A percentile compares a stretch with the other conserved stretches of the same genome.
Evolutionary conservation across 2,888 invertebrate genomes (phyloP).

Genomic region (Aquatica leii): DNA sequence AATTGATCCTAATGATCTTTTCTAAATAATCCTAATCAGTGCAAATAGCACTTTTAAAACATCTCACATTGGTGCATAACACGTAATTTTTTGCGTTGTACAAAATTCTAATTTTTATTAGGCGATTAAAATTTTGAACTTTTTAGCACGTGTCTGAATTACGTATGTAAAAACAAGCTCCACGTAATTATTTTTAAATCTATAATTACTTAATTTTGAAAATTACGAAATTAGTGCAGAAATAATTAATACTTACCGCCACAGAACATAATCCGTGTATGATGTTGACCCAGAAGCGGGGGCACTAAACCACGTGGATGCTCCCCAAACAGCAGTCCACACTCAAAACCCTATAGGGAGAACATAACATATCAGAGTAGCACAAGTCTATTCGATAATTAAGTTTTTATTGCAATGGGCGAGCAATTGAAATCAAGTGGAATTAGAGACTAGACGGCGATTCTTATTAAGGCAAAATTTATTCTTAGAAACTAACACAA

Average conservation of each 20-base stretch:
- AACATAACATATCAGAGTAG: slow-evolving; percentile 30
- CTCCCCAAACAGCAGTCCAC: slow-evolving; percentile 36
- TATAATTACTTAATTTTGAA: too few species aligned
- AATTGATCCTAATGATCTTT: too few species aligned
- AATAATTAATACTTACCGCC: slow-evolving; percentile 20
- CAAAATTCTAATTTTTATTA: too few species aligned
- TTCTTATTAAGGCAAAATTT: slow-evolving; percentile 35
- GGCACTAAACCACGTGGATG: slow-evolving; percentile 29
- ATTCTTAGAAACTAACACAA: slow-evolving; percentile 33
- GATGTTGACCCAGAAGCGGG: slow-evolving; percentile 21
- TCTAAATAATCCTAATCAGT: too few species aligned
- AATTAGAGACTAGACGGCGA: slow-evolving; percentile 38
- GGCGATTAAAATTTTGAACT: too few species aligned
- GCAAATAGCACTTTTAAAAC: too few species aligned
- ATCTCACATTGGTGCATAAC: too few species aligned
- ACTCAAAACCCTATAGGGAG: slow-evolving; percentile 31
- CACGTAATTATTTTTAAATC: too few species aligned
- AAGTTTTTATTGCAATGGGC: slow-evolving; percentile 38
- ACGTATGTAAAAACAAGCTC: too few species aligned
- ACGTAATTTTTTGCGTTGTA: too few species aligned
- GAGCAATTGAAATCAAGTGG: slow-evolving; percentile 39
- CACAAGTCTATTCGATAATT: slow-evolving; percentile 33
- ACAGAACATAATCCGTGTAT: slow-evolving; percentile 30
- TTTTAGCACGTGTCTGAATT: too few species aligned
- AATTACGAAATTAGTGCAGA: too few species aligned